These are phyloP conservation scores for Rhyacophila evoluta DNA, from an alignment of 2,888 invertebrate genomes.

Conservation along the genomic window DNA sequence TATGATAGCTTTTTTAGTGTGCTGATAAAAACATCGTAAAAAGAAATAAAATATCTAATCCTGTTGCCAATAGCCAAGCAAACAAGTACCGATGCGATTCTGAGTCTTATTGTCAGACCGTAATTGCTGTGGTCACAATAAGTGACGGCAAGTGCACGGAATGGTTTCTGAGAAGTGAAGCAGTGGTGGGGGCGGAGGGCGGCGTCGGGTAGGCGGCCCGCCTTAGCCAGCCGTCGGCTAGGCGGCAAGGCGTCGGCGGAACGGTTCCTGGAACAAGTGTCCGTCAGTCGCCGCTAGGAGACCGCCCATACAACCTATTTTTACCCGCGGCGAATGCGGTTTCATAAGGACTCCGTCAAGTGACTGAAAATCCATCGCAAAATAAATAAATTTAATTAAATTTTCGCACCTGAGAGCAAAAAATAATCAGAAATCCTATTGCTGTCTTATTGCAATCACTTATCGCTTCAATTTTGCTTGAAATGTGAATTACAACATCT, in stretches of 20 bases:
- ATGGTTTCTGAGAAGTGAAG: not conserved
- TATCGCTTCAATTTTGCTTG: too few relatives aligned
- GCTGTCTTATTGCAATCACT: too few relatives aligned
- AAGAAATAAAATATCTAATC: not conserved
- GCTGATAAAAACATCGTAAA: not conserved
- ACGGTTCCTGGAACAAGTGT: constrained; percentile 39
- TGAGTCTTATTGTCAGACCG: not conserved
- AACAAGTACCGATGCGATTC: not conserved
- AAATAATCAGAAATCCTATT: too few relatives aligned
- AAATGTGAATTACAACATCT: too few relatives aligned
- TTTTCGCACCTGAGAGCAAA: too few relatives aligned
- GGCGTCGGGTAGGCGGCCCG: constrained; percentile 31
- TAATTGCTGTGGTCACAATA: constrained; percentile 5
- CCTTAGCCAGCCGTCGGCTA: constrained; percentile 34
- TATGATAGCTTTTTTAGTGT: too few relatives aligned
- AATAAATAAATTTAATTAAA: too few relatives aligned
- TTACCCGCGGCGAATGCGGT: not conserved
- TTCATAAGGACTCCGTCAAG: not conserved
- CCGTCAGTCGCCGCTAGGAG: not conserved
- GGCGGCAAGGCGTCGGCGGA: constrained; percentile 30
- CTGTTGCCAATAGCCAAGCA: not conserved
- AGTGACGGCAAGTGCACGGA: constrained; percentile 6
- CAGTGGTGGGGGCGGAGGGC: not conserved
- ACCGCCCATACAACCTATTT: constrained; percentile 17
- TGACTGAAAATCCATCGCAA: not conserved